Evolutionary conservation across 2,888 invertebrate species (phyloP), one percentile per base, ranked within the genome.

Genomic region (Lacanobia wlatinum): DNA sequence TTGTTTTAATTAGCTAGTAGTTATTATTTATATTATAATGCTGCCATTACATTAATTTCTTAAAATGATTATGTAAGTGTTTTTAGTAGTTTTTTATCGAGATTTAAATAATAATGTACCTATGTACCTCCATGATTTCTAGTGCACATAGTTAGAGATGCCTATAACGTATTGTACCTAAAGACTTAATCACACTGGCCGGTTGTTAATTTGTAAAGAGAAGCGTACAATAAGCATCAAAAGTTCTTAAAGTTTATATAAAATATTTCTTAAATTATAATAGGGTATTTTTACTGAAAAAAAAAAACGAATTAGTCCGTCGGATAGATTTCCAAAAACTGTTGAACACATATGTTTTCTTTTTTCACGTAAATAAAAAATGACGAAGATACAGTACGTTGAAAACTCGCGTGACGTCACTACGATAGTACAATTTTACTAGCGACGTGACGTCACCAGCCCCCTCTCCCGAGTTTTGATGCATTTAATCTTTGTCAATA

Each of bases 61-160:
- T 38, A 5, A 50, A 34, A 8, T 12, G 12, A 28, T 43, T 21
- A 8, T 40, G 16, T 59, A 60, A 56, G 14, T 59, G 12, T 73
- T 78, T 65, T 77, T 71, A 21, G 58, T 76, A 71, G 64, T 28
- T 60, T 76, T 63, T 78, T 60, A 71, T 63, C 23, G 52, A 43
- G 48, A 48, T 28, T 14, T 21, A 53, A 10, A 55, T 53, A 68
- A 61, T 68, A 76, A 62, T 53, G 38, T 62, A 52, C 23, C n/a
- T 46, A 18, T 58, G 38, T 62, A 52, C 23, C 16, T 46, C 18
- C 23, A 38, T 58, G 14, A 9, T 50, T 58, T 8, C 38, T 7
- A 38, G 40, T 53, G 53, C 53, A 76, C 40, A 43, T 43, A 23
- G 7, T 43, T 67, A 7, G 46, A 9, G 38, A 28, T 48, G 23